A percentile compares a stretch with the other conserved stretches of the same genome.
These are phyloP conservation scores for Chymomyza costata DNA, from an alignment of 1,140 invertebrate genomes.

Conservation along the genomic window DNA sequence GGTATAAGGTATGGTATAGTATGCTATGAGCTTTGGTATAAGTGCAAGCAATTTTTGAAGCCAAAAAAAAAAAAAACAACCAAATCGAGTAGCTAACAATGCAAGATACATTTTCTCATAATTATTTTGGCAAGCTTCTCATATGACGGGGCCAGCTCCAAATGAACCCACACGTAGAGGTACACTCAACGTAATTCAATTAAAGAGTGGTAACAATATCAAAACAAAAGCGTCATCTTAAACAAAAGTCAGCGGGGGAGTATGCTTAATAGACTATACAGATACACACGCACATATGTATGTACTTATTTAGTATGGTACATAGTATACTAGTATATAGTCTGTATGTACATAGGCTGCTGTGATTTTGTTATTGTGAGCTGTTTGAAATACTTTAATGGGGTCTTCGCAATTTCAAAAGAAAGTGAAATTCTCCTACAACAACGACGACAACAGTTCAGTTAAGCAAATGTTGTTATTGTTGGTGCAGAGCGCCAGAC, in stretches of 20 bases:
- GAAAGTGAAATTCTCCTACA: conserved; percentile 65
- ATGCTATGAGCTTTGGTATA: too few species aligned
- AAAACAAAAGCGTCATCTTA: conserved; percentile 45
- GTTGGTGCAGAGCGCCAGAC: neutral
- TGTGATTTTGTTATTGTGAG: conserved; percentile 23
- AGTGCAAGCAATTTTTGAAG: conserved; percentile 2
- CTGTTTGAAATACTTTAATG: conserved; percentile 59
- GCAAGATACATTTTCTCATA: conserved; percentile 62
- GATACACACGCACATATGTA: too few species aligned
- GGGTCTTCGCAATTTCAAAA: conserved; percentile 66
- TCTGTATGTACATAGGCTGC: too few species aligned
- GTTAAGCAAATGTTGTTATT: neutral
- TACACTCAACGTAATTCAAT: conserved; percentile 62
- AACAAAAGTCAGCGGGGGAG: conserved; percentile 51
- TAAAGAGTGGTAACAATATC: conserved; percentile 31
- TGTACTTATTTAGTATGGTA: too few species aligned
- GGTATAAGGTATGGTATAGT: conserved; percentile 9
- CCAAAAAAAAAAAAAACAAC: conserved; percentile 30
- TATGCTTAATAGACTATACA: conserved; percentile 4
- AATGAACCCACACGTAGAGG: conserved; percentile 14
- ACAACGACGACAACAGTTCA: conserved; percentile 28
- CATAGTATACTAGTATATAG: too few species aligned
- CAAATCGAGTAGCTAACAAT: conserved; percentile 4
- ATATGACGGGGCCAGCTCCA: too few species aligned
- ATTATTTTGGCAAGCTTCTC: conserved; percentile 31